A percentile compares a stretch with the other conserved stretches of the same genome.
phyloP scores from a whole-genome alignment of 2,888 invertebrate species.

The Polymixis flavicincta region DNA sequence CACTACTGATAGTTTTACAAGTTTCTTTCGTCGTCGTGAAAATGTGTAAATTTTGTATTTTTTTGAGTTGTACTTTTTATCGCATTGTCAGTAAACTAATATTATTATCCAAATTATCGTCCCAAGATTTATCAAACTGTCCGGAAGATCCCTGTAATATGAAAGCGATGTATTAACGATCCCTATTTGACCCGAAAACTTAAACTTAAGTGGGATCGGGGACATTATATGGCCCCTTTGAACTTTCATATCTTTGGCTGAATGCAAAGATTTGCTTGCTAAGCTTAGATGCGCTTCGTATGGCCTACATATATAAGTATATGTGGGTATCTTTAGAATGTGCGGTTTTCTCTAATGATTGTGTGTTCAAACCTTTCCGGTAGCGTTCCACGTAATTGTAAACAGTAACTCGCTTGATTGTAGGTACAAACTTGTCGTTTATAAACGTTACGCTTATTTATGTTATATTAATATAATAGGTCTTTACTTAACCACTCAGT shows the following conservation, averaged over 20 bases:
- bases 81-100: neutral
- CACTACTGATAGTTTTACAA: neutral
- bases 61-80: neutral
- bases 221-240: conserved; percentile 75
- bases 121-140: conserved; percentile 1
- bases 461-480: no score
- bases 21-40: neutral
- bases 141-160: neutral
- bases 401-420: neutral
- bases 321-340: neutral
- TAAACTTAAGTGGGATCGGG: conserved; percentile 68
- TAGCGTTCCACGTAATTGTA: neutral
- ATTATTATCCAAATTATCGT: neutral
- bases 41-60: neutral
- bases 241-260: conserved; percentile 80
- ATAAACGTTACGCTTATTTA: neutral
- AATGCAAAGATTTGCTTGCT: conserved; percentile 83
- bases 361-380: neutral
- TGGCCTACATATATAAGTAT: conserved; percentile 18
- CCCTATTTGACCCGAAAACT: conserved; percentile 67
- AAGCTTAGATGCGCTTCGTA: conserved; percentile 67
- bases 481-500: no score
- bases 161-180: conserved; percentile 11
- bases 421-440: neutral
- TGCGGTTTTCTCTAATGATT: neutral